Evolutionary conservation across 2,797 vertebrate species (phyloP).

Genomic region (Sylvilagus floridanus): DNA sequence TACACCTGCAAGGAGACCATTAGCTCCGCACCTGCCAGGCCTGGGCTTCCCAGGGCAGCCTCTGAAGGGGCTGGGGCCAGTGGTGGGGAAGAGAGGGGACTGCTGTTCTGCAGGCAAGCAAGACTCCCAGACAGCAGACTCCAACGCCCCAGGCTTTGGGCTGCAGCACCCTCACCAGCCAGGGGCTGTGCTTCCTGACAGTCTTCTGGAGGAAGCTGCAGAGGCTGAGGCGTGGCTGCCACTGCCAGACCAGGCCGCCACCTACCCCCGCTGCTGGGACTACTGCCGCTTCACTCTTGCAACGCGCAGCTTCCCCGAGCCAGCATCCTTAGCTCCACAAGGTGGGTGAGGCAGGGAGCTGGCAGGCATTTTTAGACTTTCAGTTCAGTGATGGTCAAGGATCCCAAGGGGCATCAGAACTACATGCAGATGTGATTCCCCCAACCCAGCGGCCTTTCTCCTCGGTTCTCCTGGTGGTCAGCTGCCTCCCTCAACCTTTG

Average conservation of each 20-base stretch:
- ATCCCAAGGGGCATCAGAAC: neutral
- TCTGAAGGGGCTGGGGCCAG: neutral
- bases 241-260: neutral
- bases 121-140: neutral
- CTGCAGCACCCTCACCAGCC: neutral
- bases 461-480: neutral
- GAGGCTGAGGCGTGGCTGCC: neutral
- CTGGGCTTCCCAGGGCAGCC: no score
- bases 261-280: neutral
- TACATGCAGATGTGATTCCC: neutral
- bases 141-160: neutral
- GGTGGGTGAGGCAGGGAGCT: neutral
- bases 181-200: neutral
- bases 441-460: neutral
- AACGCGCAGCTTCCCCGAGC: neutral
- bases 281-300: neutral
- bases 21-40: neutral
- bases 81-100: neutral
- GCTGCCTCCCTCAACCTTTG: neutral
- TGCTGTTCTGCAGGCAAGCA: neutral
- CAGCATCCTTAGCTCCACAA: neutral
- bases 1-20: conserved; percentile 88
- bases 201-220: neutral
- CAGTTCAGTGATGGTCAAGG: neutral
- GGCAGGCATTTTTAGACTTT: neutral